phyloP scores from a whole-genome alignment of 2,113 vertebrate species.

The Neomonachus schauinslandi region DNA sequence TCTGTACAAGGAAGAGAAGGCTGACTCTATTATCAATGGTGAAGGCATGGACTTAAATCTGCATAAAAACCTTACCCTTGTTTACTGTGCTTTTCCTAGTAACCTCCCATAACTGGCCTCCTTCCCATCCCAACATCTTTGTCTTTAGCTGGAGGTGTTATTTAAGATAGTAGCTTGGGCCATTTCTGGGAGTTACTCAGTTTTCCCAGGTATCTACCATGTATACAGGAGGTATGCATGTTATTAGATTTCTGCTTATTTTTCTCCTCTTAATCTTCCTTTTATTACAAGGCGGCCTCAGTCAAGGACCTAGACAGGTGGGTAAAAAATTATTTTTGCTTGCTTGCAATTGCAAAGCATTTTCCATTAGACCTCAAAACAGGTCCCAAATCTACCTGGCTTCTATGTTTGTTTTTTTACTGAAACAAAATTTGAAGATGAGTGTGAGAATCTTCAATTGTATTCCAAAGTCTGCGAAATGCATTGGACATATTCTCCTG shows the following conservation, averaged over 20 bases:
- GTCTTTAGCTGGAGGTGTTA: neutral
- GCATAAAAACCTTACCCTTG: neutral
- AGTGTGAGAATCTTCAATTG: neutral
- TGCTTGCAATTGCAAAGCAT: neutral
- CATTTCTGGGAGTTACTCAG: neutral
- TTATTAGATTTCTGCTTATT: neutral
- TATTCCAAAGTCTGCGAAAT: neutral
- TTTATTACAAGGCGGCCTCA: neutral
- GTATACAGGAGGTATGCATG: neutral
- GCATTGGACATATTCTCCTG: neutral
- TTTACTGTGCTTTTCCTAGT: neutral
- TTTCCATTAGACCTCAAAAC: neutral
- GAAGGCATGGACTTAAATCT: neutral
- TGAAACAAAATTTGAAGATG: neutral
- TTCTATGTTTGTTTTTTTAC: neutral
- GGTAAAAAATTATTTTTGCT: neutral
- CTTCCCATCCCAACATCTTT: neutral
- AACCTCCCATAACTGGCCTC: neutral
- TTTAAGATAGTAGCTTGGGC: neutral
- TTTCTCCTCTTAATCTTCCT: neutral
- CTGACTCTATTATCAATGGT: neutral
- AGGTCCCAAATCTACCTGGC: neutral
- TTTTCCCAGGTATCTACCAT: neutral
- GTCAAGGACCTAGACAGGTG: neutral
- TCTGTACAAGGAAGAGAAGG: neutral